Evolutionary conservation across 2,797 vertebrate genomes (phyloP), one percentile per base, ranked within the genome.

Genomic region (Sylvilagus floridanus): DNA sequence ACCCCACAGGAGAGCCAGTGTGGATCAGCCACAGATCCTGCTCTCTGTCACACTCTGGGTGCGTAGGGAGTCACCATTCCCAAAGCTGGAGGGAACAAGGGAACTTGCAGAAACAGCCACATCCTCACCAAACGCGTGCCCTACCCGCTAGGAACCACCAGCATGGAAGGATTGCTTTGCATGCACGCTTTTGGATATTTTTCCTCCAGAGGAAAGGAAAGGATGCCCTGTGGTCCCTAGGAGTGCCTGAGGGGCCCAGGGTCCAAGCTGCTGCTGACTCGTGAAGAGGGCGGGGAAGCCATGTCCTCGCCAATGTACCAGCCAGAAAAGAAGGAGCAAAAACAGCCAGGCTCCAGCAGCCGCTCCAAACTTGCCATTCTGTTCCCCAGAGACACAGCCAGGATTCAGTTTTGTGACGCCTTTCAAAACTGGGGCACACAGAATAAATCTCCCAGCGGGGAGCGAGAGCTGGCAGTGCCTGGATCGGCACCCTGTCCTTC

Each of bases 1-100:
- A 52, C 26, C 37, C 60, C 54, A 16, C 11, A 4, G 35, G 4
- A 28, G 19, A 60, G 19, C 1, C 7, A 9, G 32, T 24, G 16
- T 0, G 2, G 21, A 22, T 7, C 32, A 7, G 10, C 30, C 47
- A 60, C 30, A 37, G 16, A 22, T 6, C 4, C 0, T 37, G 68
- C 6, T 32, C 35, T 17, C 83, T 54, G 32, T 19, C 17, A 19
- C 14, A 2, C 1, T 54, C 6, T 28, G 57, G 22, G 32, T 42
- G 16, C 2, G 0, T 0, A 65, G n/a, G 26, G 62, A 26, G 30
- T 12, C 3, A 3, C 24, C 1, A 0, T 5, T 3, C 21, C 24
- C 47, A 83, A 69, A 57, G 35, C 69, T 62, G n/a, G 50, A 50
- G 62, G 35, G 57, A 26, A 35, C 1, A 1, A 17, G 11, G 1